Evolutionary conservation across 2,797 vertebrate species (phyloP).

Genomic region (Enteromius trimaculatus): DNA sequence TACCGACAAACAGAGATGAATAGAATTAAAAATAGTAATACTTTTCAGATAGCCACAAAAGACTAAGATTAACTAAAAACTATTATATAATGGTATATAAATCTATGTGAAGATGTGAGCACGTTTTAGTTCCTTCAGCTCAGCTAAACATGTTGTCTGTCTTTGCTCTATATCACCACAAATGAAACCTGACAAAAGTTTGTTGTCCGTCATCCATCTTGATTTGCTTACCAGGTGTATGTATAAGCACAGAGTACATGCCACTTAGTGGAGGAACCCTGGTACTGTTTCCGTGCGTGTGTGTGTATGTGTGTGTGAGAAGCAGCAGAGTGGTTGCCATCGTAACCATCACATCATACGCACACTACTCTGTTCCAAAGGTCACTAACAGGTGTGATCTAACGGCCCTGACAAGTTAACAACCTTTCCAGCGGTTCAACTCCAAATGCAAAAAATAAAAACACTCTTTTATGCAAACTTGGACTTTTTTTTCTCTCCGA

Average conservation of each 20-base stretch:
- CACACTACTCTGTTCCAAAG: conserved; percentile 22
- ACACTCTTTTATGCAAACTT: conserved; percentile 1
- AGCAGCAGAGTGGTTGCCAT: conserved; percentile 19
- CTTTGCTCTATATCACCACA: conserved; percentile 69
- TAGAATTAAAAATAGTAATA: background rate
- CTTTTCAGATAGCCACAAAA: background rate
- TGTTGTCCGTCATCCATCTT: conserved; percentile 71
- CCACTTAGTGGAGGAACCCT: conserved; percentile 72
- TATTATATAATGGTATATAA: background rate
- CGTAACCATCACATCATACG: conserved; percentile 35
- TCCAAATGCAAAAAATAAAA: conserved; percentile 18
- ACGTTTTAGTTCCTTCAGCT: conserved; percentile 62
- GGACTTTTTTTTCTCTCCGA: background rate
- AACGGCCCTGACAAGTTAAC: conserved; percentile 31
- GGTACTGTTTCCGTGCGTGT: conserved; percentile 62
- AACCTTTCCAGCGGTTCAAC: conserved; percentile 8
- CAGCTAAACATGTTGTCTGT: conserved; percentile 63
- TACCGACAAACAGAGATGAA: background rate
- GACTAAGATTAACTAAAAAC: background rate
- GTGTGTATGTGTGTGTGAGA: conserved; percentile 38
- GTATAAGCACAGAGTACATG: conserved; percentile 67
- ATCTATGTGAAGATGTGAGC: conserved; percentile 6
- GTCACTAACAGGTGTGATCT: conserved; percentile 43
- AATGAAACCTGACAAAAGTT: conserved; percentile 72
- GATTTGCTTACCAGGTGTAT: conserved; percentile 64